These are phyloP conservation scores for Otolemur garnettii DNA, from an alignment of 2,113 vertebrate species.

Conservation along the genomic window DNA sequence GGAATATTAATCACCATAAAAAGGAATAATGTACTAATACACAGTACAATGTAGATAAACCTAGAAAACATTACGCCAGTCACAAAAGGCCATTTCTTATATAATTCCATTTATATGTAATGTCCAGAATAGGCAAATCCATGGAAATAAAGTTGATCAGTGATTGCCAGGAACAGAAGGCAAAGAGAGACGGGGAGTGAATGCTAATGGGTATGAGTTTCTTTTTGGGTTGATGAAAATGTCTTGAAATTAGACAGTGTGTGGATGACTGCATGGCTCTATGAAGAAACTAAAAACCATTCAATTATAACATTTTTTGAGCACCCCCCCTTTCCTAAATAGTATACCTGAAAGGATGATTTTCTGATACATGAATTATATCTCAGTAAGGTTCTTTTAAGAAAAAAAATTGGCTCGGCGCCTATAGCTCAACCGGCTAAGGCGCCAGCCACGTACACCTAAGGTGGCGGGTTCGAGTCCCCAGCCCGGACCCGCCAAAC, in stretches of 20 bases:
- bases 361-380: constrained; percentile 31
- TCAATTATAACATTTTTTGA: not conserved
- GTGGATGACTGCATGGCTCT: not conserved
- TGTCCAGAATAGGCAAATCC: constrained; percentile 38
- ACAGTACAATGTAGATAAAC: not conserved
- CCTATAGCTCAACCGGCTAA: no score
- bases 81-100: not conserved
- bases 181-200: not conserved
- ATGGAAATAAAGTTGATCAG: constrained; percentile 30
- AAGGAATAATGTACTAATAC: not conserved
- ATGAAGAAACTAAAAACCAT: constrained; percentile 35
- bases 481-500: no score
- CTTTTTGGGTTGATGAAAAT: not conserved
- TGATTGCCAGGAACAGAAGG: not conserved
- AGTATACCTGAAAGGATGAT: not conserved
- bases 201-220: not conserved
- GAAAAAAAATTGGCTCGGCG: no score
- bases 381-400: constrained; percentile 1
- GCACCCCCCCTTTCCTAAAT: not conserved
- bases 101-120: not conserved
- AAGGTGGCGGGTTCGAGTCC: no score
- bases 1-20: constrained; percentile 11
- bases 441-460: no score
- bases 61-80: not conserved
- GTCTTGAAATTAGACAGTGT: constrained; percentile 14